These are phyloP conservation scores for Epinephelus awoara DNA, from an alignment of 2,797 vertebrate species.

Conservation along the genomic window DNA sequence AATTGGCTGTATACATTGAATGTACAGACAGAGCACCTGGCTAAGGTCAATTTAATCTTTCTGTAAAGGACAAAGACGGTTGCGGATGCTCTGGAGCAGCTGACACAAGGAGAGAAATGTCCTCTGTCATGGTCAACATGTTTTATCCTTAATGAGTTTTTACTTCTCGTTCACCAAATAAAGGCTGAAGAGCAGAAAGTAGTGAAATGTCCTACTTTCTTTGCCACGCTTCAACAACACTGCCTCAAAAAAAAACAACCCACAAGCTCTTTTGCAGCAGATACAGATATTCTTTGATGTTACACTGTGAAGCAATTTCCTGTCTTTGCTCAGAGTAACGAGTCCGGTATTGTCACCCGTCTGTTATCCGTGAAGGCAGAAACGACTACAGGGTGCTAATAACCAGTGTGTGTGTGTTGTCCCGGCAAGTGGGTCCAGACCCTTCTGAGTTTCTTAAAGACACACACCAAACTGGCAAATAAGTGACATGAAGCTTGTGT, in stretches of 20 bases:
- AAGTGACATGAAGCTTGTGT: neutral
- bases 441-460: neutral
- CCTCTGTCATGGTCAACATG: neutral
- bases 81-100: neutral
- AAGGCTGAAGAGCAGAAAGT: neutral
- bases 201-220: neutral
- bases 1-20: too few relatives aligned
- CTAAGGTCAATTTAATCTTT: too few relatives aligned
- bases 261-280: neutral
- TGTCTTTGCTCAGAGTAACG: slow-evolving; percentile 25
- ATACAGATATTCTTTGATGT: slow-evolving; percentile 25
- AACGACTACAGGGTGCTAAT: neutral
- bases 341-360: neutral
- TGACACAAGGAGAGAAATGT: neutral
- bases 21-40: too few relatives aligned
- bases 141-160: too few relatives aligned
- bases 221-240: neutral
- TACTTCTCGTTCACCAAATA: neutral
- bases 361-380: slow-evolving; percentile 7
- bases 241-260: neutral
- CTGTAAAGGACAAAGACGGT: too few relatives aligned
- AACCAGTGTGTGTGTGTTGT: neutral
- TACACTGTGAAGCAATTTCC: slow-evolving; percentile 46
- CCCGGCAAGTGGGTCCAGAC: neutral
- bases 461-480: neutral